Percentiles rank a stretch among this genome's conserved stretches.
phyloP scores from a whole-genome alignment of 2,797 vertebrate genomes.

The Mallotus villosus region DNA sequence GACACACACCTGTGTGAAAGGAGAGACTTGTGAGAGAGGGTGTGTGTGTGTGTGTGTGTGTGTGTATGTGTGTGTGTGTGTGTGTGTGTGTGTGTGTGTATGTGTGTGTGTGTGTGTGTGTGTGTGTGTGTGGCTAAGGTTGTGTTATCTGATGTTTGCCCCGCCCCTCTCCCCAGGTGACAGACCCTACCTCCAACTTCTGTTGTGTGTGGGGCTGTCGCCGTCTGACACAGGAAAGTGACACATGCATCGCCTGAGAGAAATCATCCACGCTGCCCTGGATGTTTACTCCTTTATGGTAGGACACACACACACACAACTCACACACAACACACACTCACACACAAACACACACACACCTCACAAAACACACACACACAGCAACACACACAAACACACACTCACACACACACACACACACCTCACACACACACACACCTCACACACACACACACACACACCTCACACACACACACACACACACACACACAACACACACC shows the following conservation, averaged over 20 bases:
- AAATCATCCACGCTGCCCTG: conserved; percentile 62
- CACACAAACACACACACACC: neutral
- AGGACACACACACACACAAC: conserved; percentile 3
- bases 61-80: no score
- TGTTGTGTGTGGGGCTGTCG: conserved; percentile 69
- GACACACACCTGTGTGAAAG: neutral
- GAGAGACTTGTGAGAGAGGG: no score
- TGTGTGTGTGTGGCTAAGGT: no score
- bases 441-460: neutral
- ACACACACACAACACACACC: neutral
- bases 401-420: neutral
- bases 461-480: neutral
- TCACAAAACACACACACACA: neutral
- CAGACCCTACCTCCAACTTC: conserved; percentile 54
- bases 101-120: no score
- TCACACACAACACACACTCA: neutral
- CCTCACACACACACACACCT: neutral
- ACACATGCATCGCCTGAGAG: conserved; percentile 66
- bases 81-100: no score
- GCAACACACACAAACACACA: no score
- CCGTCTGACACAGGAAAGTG: conserved; percentile 36
- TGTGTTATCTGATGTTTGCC: neutral
- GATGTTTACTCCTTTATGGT: conserved; percentile 77
- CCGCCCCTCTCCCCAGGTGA: conserved; percentile 36
- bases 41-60: no score